A percentile compares a stretch with the other conserved stretches of the same genome.
These are phyloP conservation scores for Oryzias javanicus DNA, from an alignment of 2,113 vertebrate genomes.

Conservation along the genomic window DNA sequence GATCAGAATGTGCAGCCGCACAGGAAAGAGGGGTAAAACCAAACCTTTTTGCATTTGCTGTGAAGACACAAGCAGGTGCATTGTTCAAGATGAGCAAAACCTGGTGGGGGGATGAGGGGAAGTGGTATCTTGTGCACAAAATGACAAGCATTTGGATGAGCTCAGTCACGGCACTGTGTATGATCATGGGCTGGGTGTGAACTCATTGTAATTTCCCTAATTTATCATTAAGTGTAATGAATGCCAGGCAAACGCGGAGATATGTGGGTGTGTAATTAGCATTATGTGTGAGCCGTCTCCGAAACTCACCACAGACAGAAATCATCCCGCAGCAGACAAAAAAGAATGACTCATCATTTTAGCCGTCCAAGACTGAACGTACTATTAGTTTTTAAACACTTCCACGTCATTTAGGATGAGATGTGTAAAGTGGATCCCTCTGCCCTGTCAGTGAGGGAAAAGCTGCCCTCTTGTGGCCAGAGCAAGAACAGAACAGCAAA, in stretches of 20 bases:
- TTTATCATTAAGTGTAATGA: constrained; percentile 54
- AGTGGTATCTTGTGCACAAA: constrained; percentile 4
- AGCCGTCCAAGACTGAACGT: constrained; percentile 44
- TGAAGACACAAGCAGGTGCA: constrained; percentile 29
- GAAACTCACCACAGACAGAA: constrained; percentile 45
- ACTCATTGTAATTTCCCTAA: constrained; percentile 52
- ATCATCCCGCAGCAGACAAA: constrained; percentile 12
- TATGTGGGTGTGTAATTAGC: constrained; percentile 55
- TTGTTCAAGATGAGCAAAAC: constrained; percentile 34
- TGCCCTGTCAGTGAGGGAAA: constrained; percentile 34
- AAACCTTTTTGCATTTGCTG: not conserved
- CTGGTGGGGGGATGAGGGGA: constrained; percentile 23
- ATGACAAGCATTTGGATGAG: constrained; percentile 28
- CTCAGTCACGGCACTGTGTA: constrained; percentile 32
- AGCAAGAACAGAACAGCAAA: constrained; percentile 11
- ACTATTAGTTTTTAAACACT: constrained; percentile 66
- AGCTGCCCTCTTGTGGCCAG: constrained; percentile 75
- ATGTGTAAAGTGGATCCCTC: constrained; percentile 51
- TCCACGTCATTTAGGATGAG: constrained; percentile 60
- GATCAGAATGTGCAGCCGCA: constrained; percentile 33
- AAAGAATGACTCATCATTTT: constrained; percentile 53
- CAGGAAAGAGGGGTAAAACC: not conserved
- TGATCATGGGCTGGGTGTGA: constrained; percentile 26
- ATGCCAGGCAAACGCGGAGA: constrained; percentile 38
- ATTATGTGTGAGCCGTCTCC: constrained; percentile 26